Evolutionary conservation across 2,797 vertebrate genomes (phyloP).

Genomic region (Otolemur crassicaudatus): DNA sequence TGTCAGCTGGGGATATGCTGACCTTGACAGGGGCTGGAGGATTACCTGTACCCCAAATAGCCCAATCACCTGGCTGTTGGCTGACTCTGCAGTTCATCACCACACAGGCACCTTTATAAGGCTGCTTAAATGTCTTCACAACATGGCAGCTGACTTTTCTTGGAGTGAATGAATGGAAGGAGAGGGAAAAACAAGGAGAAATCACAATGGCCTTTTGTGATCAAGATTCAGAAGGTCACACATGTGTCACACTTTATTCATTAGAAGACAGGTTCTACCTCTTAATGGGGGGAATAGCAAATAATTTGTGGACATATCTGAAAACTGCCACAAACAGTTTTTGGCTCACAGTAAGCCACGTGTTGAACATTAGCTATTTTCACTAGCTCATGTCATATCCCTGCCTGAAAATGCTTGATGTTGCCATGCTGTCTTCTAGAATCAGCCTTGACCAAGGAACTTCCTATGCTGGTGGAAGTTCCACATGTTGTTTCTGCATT

Average conservation of each 20-base stretch:
- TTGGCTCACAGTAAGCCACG: background rate
- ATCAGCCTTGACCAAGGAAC: background rate
- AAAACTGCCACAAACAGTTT: background rate
- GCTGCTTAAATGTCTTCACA: background rate
- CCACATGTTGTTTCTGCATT: background rate
- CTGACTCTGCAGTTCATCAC: background rate
- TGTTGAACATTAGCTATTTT: constrained; percentile 28
- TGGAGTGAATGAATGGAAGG: background rate
- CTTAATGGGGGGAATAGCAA: background rate
- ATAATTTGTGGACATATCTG: background rate
- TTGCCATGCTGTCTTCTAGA: background rate
- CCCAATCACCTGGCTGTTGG: background rate
- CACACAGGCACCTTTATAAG: background rate
- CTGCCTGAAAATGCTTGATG: background rate
- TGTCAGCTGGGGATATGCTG: background rate
- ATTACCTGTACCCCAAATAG: background rate
- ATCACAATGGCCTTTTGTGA: background rate
- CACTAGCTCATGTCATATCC: background rate
- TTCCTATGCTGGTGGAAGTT: background rate
- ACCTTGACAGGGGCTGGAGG: background rate
- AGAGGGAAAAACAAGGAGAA: background rate
- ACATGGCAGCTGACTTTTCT: background rate
- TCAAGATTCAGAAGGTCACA: background rate
- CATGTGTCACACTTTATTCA: background rate
- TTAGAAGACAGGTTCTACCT: background rate